Base-by-base conservation (phyloP, 2,113 vertebrate genomes). In the Nanorana parkeri region DNA sequence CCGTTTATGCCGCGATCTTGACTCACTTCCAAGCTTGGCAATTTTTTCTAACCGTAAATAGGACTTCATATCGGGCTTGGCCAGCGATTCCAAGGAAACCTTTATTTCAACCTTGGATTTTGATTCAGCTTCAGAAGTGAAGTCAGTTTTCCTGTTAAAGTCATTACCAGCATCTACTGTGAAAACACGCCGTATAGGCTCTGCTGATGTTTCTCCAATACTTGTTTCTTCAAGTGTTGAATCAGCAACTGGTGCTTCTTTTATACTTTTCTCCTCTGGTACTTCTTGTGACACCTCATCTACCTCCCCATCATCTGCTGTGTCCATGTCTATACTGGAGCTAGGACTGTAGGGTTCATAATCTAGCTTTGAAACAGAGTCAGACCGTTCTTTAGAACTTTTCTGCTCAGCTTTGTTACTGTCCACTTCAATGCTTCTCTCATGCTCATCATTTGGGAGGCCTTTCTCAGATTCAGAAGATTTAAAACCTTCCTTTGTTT, bases 11-110 rank as follows among this genome's bases (percentile, higher is more conserved):
- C 85, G 52, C 1, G 52, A 64, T 72, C 77, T 23, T 21, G 84
- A 80, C 80, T 83, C 16, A 41, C 85, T 3, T 23, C 56, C 82
- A 24, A 80, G 81, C 68, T 86, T 85, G 55, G 85, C 77, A 17
- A 58, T 69, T 54, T 86, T 86, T 64, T 86, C 86, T 36, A 84
- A 72, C 26, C 76, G 75, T 28, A 82, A 26, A 75, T 81, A 73
- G 83, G 83, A 79, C 0, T 87, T 88, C 54, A 89, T 74, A 13
- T 85, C 84, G 0, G 88, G 86, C 0, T 90, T 84, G 0, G 91
- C 89, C 20, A 93, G 89, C 17, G 92, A 91, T 32, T 93, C 91
- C 76, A 92, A 17, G 0, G 89, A 89, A 2, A 92, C 86, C 3
- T 91, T 90, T 16, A 90, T 92, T 47, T 90, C 91, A 16, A 89